Evolutionary conservation across 2,888 invertebrate genomes (phyloP).

Genomic region (Dolomedes plantarius): DNA sequence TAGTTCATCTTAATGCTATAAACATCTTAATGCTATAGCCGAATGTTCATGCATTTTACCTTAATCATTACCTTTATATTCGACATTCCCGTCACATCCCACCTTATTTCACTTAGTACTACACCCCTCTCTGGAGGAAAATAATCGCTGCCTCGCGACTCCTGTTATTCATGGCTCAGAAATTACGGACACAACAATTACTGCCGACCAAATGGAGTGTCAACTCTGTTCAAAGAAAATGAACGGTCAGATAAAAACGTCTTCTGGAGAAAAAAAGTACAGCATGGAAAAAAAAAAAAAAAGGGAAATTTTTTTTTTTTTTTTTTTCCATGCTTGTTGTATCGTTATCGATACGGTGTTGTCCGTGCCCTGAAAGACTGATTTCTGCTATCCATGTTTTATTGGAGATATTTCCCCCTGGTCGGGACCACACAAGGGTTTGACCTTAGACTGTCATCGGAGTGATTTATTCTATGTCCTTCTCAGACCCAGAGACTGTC

Average conservation of each 20-base stretch:
- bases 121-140: constrained; percentile 7
- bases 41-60: no score
- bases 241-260: constrained; percentile 9
- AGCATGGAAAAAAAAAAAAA: not conserved
- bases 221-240: constrained; percentile 20
- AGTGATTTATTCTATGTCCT: constrained; percentile 53
- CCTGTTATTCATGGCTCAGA: constrained; percentile 55
- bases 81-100: no score
- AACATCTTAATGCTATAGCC: no score
- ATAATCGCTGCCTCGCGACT: constrained; percentile 41
- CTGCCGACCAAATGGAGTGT: constrained; percentile 48
- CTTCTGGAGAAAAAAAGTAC: not conserved
- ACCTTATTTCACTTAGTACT: not conserved
- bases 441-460: constrained; percentile 63
- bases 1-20: no score
- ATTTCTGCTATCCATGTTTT: constrained; percentile 25
- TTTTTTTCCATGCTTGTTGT: constrained; percentile 1
- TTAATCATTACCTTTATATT: no score
- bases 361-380: constrained; percentile 49
- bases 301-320: constrained; percentile 26
- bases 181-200: constrained; percentile 58
- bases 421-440: constrained; percentile 53
- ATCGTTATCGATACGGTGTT: constrained; percentile 23
- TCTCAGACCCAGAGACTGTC: constrained; percentile 4
- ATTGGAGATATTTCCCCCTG: not conserved